phyloP scores from a whole-genome alignment of 2,888 invertebrate genomes.

The Trichopria drosophilae region DNA sequence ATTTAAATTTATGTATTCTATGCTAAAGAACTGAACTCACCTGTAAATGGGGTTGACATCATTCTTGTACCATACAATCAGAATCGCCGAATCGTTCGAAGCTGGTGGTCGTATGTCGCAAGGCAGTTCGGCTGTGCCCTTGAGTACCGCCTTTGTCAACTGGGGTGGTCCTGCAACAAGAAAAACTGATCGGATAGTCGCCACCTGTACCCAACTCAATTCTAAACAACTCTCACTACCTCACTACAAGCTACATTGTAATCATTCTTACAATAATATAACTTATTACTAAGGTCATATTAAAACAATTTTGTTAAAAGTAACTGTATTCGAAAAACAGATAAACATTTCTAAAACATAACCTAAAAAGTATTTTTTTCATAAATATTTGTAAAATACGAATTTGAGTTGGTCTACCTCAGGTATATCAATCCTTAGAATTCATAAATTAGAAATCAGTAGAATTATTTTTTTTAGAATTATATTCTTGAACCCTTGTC shows the following conservation, averaged over 20 bases:
- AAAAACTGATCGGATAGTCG: constrained; percentile 48
- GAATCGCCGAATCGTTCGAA: constrained; percentile 76
- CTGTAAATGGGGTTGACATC: constrained; percentile 86
- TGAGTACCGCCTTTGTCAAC: constrained; percentile 73
- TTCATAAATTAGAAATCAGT: background rate
- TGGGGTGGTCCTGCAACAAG: constrained; percentile 64
- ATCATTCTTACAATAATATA: background rate
- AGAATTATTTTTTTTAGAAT: background rate
- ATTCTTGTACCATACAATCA: constrained; percentile 91
- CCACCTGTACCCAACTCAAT: constrained; percentile 40
- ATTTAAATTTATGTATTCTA: background rate
- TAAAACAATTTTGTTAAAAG: background rate
- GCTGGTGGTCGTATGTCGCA: constrained; percentile 82
- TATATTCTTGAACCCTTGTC: background rate
- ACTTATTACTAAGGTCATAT: background rate
- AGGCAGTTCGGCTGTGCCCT: constrained; percentile 78
- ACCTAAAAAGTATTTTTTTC: background rate
- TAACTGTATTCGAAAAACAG: background rate
- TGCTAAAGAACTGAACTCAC: constrained; percentile 59
- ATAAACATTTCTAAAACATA: background rate
- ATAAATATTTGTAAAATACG: background rate
- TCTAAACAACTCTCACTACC: constrained; percentile 35
- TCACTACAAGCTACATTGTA: constrained; percentile 32
- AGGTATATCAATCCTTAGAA: background rate
- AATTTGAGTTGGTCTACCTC: background rate